These are phyloP conservation scores for Gnathonemus echidnorhynchus DNA, from an alignment of 2,113 vertebrate genomes.

Conservation along the genomic window DNA sequence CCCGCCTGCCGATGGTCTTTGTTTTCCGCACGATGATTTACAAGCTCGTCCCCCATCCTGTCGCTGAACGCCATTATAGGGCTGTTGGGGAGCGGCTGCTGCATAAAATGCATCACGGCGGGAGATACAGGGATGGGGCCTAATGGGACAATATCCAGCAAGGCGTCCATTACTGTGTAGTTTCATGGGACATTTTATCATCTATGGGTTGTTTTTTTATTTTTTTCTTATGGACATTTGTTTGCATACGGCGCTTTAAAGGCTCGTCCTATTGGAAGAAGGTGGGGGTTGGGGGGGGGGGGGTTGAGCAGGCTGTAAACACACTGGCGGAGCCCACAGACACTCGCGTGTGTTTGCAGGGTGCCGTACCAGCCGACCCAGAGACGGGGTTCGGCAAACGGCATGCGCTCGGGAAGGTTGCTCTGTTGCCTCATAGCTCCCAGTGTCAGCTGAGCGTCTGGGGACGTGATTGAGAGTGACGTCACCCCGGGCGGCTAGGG, in stretches of 20 bases:
- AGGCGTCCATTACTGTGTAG: background rate
- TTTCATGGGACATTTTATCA: background rate
- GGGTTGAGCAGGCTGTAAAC: background rate
- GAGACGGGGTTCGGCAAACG: background rate
- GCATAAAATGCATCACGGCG: background rate
- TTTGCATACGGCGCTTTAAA: background rate
- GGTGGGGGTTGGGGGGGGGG: background rate
- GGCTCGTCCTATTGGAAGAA: background rate
- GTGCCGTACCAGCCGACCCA: background rate
- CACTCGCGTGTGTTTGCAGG: background rate
- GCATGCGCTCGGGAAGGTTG: background rate
- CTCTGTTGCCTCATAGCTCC: background rate
- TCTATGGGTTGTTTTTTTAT: background rate
- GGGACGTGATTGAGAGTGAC: background rate
- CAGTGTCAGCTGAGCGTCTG: background rate
- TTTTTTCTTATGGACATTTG: background rate
- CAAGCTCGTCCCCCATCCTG: background rate
- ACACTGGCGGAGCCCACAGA: background rate
- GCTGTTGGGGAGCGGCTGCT: background rate
- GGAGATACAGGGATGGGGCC: background rate
- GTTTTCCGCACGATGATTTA: conserved; percentile 20
- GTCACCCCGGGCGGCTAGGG: background rate
- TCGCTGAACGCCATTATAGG: conserved; percentile 16
- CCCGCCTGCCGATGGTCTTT: conserved; percentile 9
- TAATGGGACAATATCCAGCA: conserved; percentile 16